These are phyloP conservation scores for Rissa tridactyla DNA, from an alignment of 2,113 vertebrate species.

Conservation along the genomic window DNA sequence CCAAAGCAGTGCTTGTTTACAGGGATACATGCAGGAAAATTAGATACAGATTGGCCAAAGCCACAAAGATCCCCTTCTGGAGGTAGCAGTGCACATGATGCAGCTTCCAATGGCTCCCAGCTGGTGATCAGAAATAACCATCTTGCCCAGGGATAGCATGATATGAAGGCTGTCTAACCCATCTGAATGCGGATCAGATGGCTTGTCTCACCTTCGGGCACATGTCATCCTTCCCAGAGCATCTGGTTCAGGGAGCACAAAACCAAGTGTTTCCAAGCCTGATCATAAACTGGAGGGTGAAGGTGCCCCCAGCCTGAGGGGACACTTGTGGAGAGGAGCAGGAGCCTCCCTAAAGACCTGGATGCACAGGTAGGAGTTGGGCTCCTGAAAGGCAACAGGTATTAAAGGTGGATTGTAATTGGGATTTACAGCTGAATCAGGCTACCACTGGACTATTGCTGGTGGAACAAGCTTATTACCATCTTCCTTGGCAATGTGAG, in stretches of 20 bases:
- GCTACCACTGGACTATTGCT: background rate
- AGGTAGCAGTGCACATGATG: background rate
- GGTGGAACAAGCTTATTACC: background rate
- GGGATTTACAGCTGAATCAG: background rate
- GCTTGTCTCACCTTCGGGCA: background rate
- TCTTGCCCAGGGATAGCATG: background rate
- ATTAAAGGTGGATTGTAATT: background rate
- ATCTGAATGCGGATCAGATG: background rate
- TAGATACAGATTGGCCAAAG: background rate
- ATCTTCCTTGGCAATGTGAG: background rate
- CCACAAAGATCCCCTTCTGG: background rate
- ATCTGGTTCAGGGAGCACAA: background rate
- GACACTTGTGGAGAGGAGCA: too few relatives aligned
- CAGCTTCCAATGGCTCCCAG: background rate
- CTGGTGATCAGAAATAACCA: background rate
- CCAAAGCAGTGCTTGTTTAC: background rate
- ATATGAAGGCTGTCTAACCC: background rate
- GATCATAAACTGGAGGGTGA: background rate
- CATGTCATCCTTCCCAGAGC: background rate
- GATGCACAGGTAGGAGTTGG: background rate
- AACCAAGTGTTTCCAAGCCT: background rate
- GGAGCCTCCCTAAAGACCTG: background rate
- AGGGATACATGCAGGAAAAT: background rate
- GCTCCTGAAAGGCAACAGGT: background rate
- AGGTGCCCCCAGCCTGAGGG: background rate